A percentile compares a stretch with the other conserved stretches of the same genome.
phyloP scores from a whole-genome alignment of 2,113 vertebrate genomes.

The Etia nguti region DNA sequence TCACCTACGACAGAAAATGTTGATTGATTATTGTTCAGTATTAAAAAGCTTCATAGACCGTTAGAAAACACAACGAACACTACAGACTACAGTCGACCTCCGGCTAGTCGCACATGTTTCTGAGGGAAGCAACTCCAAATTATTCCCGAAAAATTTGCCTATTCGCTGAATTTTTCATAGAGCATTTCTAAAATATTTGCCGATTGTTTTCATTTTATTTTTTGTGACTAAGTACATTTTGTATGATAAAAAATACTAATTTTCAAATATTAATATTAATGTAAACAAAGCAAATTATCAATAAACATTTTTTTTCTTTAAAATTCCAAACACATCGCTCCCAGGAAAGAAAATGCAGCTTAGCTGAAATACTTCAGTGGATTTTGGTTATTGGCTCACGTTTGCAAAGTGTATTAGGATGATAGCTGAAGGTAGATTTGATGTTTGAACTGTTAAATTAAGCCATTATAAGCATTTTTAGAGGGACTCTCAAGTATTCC shows the following conservation, averaged over 20 bases:
- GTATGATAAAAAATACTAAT: fast-evolving
- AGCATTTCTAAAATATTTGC: background rate
- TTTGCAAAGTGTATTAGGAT: background rate
- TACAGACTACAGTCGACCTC: background rate
- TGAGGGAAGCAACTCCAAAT: background rate
- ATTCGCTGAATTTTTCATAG: background rate
- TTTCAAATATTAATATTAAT: background rate
- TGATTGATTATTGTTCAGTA: background rate
- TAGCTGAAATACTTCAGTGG: background rate
- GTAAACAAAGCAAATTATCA: background rate
- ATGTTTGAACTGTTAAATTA: background rate
- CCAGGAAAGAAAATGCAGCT: background rate
- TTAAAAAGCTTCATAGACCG: background rate
- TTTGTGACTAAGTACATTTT: background rate
- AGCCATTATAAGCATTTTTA: fast-evolving
- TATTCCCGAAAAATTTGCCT: fast-evolving
- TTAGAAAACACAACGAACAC: background rate
- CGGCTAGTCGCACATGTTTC: background rate
- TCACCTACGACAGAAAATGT: background rate
- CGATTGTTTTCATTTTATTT: background rate
- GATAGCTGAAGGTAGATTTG: background rate
- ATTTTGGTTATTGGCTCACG: background rate
- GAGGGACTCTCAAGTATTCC: fast-evolving
- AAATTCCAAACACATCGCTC: background rate
- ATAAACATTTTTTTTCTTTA: background rate